Base-by-base conservation (phyloP, 1,140 invertebrate genomes). In the Lordiphosa clarofinis region DNA sequence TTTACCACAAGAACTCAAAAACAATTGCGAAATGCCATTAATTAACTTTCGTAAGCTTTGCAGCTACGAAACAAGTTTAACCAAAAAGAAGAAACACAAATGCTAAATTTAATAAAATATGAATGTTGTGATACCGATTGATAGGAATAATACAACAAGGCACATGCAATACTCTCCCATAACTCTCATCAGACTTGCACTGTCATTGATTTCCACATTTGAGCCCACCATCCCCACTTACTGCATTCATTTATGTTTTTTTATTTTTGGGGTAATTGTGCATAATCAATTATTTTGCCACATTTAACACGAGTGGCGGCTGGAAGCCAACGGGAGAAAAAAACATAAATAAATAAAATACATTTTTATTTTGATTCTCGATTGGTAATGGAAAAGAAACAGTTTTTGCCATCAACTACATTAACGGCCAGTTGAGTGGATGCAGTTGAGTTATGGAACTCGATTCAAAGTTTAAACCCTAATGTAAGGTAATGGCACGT, bases 281-380 rank as follows among this genome's bases (percentile, higher is more conserved):
- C 72, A 76, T 84, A 82, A 82, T 82, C 72, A 82, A 82, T 82
- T 82, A 82, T 82, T 82, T 84, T 84, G 59, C 78, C 76, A 73
- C 76, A 84, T 82, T 81, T 65, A 82, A 84, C 73, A 68, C 49
- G 36, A 47, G 50, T 31, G 28, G 28, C 28, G 28, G 28, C 28
- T 31, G 28, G 28, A 56, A 47, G 56, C 15, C 61, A 61, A 62
- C 67, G 44, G 65, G 19, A 37, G 21, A 54, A 58, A 60, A 60
- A 63, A 12, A 49, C 12, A 54, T 55, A 57, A 50, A 53, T 33
- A 52, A 61, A 64, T 56, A 38, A 31, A 38, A n/a, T 62, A 39
- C 24, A 59, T 65, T 60, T 64, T 59, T 43, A 35, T 11, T 56
- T 46, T 13, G 13, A 12, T 43, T 42, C 13, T 46, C 15, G 13